phyloP scores from a whole-genome alignment of 2,113 vertebrate genomes.

The Paraplagusia blochii region DNA sequence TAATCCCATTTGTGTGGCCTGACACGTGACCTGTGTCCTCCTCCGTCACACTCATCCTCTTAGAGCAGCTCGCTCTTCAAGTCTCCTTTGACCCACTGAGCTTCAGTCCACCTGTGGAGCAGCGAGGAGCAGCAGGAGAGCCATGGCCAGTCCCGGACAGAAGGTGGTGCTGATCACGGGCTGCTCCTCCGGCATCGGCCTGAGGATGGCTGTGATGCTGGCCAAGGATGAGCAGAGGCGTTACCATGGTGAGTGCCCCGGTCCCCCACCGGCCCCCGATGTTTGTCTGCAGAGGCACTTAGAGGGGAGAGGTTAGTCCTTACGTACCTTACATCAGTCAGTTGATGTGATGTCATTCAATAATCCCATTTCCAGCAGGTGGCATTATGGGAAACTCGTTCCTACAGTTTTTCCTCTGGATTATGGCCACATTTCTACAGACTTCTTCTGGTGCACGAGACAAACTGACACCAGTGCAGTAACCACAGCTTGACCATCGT shows the following conservation, averaged over 20 bases:
- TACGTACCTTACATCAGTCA: too few species aligned
- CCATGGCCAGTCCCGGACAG: constrained; percentile 69
- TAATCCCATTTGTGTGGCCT: constrained; percentile 10
- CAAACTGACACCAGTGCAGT: too few species aligned
- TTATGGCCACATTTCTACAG: too few species aligned
- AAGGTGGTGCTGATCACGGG: constrained; percentile 79
- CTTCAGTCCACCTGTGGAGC: background rate
- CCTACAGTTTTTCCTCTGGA: too few species aligned
- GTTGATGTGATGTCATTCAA: too few species aligned
- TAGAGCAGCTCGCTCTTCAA: constrained; percentile 40
- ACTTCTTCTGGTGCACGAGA: too few species aligned
- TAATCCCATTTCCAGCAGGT: too few species aligned
- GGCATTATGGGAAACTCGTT: too few species aligned
- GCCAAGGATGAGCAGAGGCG: constrained; percentile 72
- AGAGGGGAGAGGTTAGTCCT: background rate
- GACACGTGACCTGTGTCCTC: constrained; percentile 51
- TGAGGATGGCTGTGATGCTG: constrained; percentile 75
- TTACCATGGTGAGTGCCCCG: constrained; percentile 74
- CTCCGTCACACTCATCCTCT: constrained; percentile 55
- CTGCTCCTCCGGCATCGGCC: constrained; percentile 77
- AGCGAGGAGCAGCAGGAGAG: constrained; percentile 7
- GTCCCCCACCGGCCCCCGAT: too few species aligned
- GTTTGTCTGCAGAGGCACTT: background rate
- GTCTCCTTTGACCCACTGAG: constrained; percentile 26
- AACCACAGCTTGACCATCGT: too few species aligned